Base-by-base conservation (phyloP, 2,113 vertebrate species). In the Rhynchopsitta pachyrhyncha region DNA sequence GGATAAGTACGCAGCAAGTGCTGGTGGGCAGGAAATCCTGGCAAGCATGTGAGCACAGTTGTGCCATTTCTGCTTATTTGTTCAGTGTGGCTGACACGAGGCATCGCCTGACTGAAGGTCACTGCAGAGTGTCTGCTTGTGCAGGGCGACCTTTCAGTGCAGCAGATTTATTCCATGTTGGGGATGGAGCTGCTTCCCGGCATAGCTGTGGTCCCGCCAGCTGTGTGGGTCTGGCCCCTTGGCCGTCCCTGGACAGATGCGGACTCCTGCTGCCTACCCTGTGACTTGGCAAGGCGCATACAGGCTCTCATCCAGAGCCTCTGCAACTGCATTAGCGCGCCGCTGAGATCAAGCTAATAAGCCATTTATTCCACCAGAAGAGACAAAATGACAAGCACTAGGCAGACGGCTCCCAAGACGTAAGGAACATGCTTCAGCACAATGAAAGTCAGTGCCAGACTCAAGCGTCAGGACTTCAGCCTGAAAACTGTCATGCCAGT, bases 61-160 rank as follows among this genome's bases (percentile, higher is more conserved):
- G 35, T 67, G 35, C 76, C 52, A 4, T 84, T 67, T 70, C 82
- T 91, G 81, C 67, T 76, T 5, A 1, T 83, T 83, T 80, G 73
- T 77, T 86, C 1, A 1, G 11, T 10, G 7, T 1, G 11, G 62
- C 64, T 87, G 77, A 75, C 39, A 19, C 1, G 0, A 46, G 67
- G 47, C 3, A 2, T 31, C 4, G 17, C 47, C 33, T 6, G 19
- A 17, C 44, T 20, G 70, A 33, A 79, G 53, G 91, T 86, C 81
- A 33, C 2, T 0, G 4, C 33, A 1, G 35, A 52, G 31, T 12
- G 44, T 70, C 75, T 3, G 0, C 37, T 39, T 44, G 17, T 20
- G 62, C n/a, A 13, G 69, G 46, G 39, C 20, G 74, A 88, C 73
- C 88, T 84, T 70, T 81, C 9, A 16, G 35, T 3, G 23, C 10